Percentiles rank a stretch among this genome's conserved stretches.
Conservation (phyloP, 2,888 invertebrate genomes). For the Rhopalosiphum nymphaeae region DNA sequence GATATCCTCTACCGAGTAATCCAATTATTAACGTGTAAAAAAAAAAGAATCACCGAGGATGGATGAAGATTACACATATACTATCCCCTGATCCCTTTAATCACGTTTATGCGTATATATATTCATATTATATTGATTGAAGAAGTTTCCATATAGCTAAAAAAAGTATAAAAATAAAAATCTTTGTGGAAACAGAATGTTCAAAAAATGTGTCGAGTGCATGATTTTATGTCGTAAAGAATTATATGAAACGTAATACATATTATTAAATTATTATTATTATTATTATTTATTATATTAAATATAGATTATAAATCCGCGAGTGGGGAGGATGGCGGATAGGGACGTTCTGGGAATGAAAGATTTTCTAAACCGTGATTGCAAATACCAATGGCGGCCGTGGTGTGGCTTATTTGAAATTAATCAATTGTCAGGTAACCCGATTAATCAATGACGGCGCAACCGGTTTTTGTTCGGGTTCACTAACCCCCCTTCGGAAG, state of each 20-base stretch:
- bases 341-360: background rate
- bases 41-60: constrained; percentile 29
- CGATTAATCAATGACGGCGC: constrained; percentile 56
- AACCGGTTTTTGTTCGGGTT: constrained; percentile 62
- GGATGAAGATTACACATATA: constrained; percentile 51
- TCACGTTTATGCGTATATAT: constrained; percentile 18
- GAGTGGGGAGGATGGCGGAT: background rate
- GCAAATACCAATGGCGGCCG: constrained; percentile 52
- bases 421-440: constrained; percentile 64
- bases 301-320: background rate
- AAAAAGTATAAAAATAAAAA: background rate
- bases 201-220: background rate
- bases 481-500: constrained; percentile 53
- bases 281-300: background rate
- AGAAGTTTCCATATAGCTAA: background rate
- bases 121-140: constrained; percentile 34
- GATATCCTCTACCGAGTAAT: constrained; percentile 59
- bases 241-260: background rate
- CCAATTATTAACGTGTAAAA: constrained; percentile 64
- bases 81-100: constrained; percentile 47
- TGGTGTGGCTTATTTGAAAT: constrained; percentile 55
- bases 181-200: background rate
- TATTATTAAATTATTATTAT: background rate
- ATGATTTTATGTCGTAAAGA: background rate
- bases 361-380: constrained; percentile 44